phyloP scores from a whole-genome alignment of 2,113 vertebrate genomes.

The Galeopterus variegatus region DNA sequence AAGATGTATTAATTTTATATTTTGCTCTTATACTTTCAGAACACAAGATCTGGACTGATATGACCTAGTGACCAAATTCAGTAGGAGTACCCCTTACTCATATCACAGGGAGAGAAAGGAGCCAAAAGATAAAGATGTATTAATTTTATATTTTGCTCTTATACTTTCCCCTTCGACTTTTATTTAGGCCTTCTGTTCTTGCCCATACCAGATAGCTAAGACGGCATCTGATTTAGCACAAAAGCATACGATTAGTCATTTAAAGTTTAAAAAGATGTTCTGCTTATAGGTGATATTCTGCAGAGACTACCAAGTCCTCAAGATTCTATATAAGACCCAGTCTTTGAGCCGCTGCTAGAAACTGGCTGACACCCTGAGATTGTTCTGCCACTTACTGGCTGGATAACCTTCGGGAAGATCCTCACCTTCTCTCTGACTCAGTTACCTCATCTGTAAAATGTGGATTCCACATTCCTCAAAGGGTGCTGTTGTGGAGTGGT shows the following conservation, averaged over 20 bases:
- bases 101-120: not conserved
- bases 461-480: not conserved
- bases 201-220: not conserved
- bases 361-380: too few species aligned
- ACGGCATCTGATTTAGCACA: not conserved
- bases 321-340: not conserved
- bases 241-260: not conserved
- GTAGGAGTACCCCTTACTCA: not conserved
- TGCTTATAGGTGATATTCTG: not conserved
- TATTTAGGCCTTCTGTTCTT: not conserved
- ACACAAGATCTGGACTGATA: too few species aligned
- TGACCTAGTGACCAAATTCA: too few species aligned
- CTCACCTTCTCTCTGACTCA: conserved; percentile 6
- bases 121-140: not conserved
- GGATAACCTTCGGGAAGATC: not conserved
- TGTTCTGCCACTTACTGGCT: not conserved
- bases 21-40: not conserved
- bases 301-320: not conserved
- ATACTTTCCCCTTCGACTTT: not conserved
- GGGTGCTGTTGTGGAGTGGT: not conserved
- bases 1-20: not conserved
- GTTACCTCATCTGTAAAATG: not conserved
- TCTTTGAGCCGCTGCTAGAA: not conserved
- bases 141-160: not conserved
- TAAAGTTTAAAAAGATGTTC: conserved; percentile 1